Conservation (phyloP, 1,140 invertebrate species). For the Eriocheir sinensis region DNA sequence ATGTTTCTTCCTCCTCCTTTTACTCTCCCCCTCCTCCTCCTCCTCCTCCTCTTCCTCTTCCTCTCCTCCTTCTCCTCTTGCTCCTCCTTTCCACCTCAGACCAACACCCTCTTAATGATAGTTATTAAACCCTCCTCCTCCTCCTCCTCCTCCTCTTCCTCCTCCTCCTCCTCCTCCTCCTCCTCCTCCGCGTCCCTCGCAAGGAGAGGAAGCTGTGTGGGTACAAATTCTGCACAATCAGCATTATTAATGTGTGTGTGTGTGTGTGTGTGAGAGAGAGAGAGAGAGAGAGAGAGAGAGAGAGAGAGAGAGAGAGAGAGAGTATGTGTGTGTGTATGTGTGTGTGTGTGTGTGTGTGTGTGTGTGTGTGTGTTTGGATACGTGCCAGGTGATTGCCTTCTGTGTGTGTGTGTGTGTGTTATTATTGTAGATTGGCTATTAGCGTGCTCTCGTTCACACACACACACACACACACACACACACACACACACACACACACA, state of each 20-base stretch:
- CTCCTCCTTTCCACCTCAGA: not conserved
- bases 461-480: not conserved
- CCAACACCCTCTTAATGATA: not conserved
- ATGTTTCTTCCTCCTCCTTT: too few relatives aligned
- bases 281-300: conserved; percentile 13
- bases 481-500: too few relatives aligned
- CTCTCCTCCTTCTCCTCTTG: not conserved
- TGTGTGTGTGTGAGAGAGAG: not conserved
- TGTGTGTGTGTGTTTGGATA: too few relatives aligned
- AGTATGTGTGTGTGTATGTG: not conserved
- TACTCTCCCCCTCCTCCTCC: too few relatives aligned
- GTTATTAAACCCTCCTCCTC: conserved; percentile 15
- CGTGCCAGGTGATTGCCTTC: too few relatives aligned
- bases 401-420: too few relatives aligned
- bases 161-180: not conserved
- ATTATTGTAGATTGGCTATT: too few relatives aligned
- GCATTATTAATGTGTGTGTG: not conserved
- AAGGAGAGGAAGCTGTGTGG: not conserved
- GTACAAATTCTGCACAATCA: not conserved
- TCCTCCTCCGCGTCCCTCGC: not conserved
- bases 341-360: not conserved
- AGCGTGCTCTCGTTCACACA: not conserved
- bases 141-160: conserved; percentile 19
- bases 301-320: not conserved
- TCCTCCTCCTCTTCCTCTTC: not conserved